Conservation (phyloP, 2,113 vertebrate species). For the Syrmaticus mikado region DNA sequence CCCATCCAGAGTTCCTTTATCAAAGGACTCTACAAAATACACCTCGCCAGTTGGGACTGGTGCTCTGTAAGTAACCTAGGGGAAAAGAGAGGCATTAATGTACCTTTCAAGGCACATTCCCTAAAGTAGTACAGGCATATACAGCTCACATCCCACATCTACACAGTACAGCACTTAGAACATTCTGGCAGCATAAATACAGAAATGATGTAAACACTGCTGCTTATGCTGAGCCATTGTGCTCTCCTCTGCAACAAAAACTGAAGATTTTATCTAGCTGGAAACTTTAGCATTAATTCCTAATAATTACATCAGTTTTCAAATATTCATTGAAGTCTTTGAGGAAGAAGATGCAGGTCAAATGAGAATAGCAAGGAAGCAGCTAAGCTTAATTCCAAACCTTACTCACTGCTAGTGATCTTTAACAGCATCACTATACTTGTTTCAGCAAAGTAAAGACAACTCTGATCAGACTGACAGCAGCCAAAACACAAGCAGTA, state of each 20-base stretch:
- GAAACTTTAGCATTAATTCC: neutral
- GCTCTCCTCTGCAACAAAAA: neutral
- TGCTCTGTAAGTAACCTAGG: constrained; percentile 92
- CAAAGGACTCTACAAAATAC: constrained; percentile 92
- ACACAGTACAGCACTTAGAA: neutral
- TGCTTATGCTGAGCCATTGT: neutral
- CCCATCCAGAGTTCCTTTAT: constrained; percentile 93
- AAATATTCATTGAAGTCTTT: neutral
- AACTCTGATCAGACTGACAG: neutral
- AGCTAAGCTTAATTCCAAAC: neutral
- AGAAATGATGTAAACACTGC: neutral
- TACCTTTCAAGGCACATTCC: neutral
- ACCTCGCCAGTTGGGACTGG: constrained; percentile 94
- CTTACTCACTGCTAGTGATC: neutral
- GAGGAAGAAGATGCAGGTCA: neutral
- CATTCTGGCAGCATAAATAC: neutral
- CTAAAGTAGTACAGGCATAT: neutral
- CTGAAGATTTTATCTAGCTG: neutral
- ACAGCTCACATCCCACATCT: neutral
- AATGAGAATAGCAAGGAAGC: neutral
- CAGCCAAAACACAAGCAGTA: neutral
- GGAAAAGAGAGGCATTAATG: neutral
- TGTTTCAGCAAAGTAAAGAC: neutral
- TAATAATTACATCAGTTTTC: neutral
- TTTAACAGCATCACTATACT: neutral